A percentile compares a stretch with the other conserved stretches of the same genome.
Conservation (phyloP, 2,888 invertebrate genomes). For the Ashinkailepas kermadecensis region DNA sequence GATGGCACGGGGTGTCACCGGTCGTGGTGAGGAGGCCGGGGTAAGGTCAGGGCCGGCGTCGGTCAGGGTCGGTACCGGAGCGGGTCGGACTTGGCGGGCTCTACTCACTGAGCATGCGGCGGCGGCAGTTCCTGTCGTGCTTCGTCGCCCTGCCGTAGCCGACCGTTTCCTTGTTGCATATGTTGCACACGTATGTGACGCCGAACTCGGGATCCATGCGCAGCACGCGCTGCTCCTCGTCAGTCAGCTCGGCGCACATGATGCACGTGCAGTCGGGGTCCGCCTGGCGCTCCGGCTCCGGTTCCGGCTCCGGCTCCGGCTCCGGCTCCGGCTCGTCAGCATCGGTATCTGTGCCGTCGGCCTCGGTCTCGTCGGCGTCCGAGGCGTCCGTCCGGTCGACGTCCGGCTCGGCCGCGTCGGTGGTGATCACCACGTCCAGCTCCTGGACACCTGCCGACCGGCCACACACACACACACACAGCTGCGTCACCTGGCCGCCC, state of each 20-base stretch:
- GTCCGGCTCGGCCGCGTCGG: too few species aligned
- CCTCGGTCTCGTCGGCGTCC: too few species aligned
- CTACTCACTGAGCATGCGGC: background rate
- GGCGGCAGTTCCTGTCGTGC: background rate
- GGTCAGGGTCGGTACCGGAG: too few species aligned
- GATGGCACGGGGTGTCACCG: too few species aligned
- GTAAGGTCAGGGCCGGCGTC: too few species aligned
- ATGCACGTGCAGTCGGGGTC: background rate
- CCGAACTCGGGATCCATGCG: background rate
- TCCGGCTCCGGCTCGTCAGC: background rate
- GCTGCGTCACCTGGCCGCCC: too few species aligned
- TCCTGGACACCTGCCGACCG: too few species aligned
- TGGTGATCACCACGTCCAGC: too few species aligned
- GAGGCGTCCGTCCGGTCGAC: too few species aligned
- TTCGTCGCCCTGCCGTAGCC: background rate
- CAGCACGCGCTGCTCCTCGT: background rate
- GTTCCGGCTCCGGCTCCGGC: background rate
- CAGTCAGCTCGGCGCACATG: constrained; percentile 13
- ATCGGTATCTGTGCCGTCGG: background rate
- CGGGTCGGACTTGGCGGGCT: background rate
- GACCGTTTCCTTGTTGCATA: background rate
- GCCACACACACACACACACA: too few species aligned
- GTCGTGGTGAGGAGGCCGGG: too few species aligned
- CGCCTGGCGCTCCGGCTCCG: background rate
- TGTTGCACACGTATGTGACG: background rate